Percentiles rank a stretch among this genome's conserved stretches.
These are phyloP conservation scores for Entomyzon cyanotis DNA, from an alignment of 2,113 vertebrate genomes.

Conservation along the genomic window DNA sequence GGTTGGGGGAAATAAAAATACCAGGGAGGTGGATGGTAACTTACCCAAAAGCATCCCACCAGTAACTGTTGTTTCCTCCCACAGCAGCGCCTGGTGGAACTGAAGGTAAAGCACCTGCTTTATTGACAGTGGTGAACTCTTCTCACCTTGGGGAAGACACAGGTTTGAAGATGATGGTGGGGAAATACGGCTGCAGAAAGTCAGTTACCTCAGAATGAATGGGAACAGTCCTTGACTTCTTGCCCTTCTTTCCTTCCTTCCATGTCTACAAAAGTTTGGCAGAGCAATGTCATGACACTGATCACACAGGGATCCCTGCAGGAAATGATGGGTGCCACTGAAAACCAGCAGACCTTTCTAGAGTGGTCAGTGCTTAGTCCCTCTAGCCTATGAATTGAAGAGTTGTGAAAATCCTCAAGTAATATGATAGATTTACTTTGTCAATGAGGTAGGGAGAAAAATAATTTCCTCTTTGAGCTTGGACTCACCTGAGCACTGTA, in stretches of 20 bases:
- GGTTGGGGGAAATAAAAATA: neutral
- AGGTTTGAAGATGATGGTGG: neutral
- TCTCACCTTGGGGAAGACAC: neutral
- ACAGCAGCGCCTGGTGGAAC: slow-evolving; percentile 48
- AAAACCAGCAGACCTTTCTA: neutral
- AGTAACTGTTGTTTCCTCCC: neutral
- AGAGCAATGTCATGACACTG: neutral
- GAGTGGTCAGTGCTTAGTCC: neutral
- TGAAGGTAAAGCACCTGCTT: slow-evolving; percentile 45
- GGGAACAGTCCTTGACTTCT: neutral
- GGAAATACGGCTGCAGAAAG: neutral
- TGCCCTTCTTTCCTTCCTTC: neutral
- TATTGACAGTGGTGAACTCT: neutral
- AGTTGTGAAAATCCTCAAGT: neutral
- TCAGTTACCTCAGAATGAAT: neutral
- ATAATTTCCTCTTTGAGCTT: neutral
- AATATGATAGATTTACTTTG: neutral
- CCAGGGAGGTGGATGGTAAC: neutral
- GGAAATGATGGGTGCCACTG: neutral
- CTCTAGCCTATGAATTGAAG: neutral
- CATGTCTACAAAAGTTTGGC: neutral
- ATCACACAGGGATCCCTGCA: neutral
- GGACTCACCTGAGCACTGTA: neutral
- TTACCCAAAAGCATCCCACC: neutral
- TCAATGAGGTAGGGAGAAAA: neutral